Evolutionary conservation across 2,113 vertebrate species (phyloP), one percentile per base, ranked within the genome.

Genomic region (Pterocles burchelli): DNA sequence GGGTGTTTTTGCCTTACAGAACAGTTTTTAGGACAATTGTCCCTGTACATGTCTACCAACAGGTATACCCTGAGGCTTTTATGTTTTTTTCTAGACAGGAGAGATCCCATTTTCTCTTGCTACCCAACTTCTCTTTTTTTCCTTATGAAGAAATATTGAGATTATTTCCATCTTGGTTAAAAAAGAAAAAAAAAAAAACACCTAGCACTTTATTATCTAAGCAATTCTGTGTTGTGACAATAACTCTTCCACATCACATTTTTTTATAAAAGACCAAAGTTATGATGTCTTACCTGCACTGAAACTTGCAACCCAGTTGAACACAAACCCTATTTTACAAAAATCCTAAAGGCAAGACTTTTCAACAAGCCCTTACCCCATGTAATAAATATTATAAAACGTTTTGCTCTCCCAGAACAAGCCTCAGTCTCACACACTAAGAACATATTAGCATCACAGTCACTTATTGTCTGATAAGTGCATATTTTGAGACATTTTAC

Each of bases 21-120:
- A 34, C 1, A 1, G 49, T 22, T 75, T 46, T 62, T 25, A 54
- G 43, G 48, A 71, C 13, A 20, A 45, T 9, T 41, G 10, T 52
- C 34, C 66, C 76, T 1, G 0, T 43, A n/a, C 24, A 33, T 9
- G 6, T 4, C 61, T 54, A 49, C 41, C 33, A 8, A 33, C n/a
- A 41, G 75, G 48, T 45, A 6, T 49, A 48, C 16, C 20, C 51
- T 4, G 17, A 71, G 51, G 29, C 17, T 13, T 14, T 43, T 19
- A 3, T 10, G 22, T 17, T 4, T 49, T 89, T 20, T 79, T 68
- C 57, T 1, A 24, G 19, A 57, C 29, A 89, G 33, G 25, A 81
- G 36, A 76, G 19, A 41, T 33, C 24, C 36, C 33, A 5, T 21
- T 55, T 77, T 52, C 59, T 28, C 46, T 43, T 74, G 31, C 62